Percentiles rank a stretch among this genome's conserved stretches.
Conservation (phyloP, 1,140 invertebrate species). For the roundworm (Caenorhabditis elegans) region WBcel235 BX284602.5:5475501-5476000, state of each 20-base stretch:
- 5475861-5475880: slow-evolving; percentile 50
- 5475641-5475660: background rate
- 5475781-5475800: slow-evolving; percentile 4
- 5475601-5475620: background rate
- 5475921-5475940: slow-evolving; percentile 43
- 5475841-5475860: too few species aligned
- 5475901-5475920: slow-evolving; percentile 40
- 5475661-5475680: background rate
- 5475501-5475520: background rate
- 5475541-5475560: background rate
- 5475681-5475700: background rate
- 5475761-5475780: slow-evolving; percentile 18
- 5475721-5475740: slow-evolving; percentile 13
- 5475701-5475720: background rate
- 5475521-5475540: background rate
- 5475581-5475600: slow-evolving; percentile 4
- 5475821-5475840: background rate
- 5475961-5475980: slow-evolving; percentile 52
- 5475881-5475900: slow-evolving; percentile 58
- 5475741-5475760: background rate
- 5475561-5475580: background rate
- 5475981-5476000: slow-evolving; percentile 51
- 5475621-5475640: background rate
- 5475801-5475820: slow-evolving; percentile 22
- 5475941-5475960: slow-evolving; percentile 57